These are phyloP conservation scores for Muscicapa adusta DNA, from an alignment of 2,113 vertebrate genomes.

Conservation along the genomic window DNA sequence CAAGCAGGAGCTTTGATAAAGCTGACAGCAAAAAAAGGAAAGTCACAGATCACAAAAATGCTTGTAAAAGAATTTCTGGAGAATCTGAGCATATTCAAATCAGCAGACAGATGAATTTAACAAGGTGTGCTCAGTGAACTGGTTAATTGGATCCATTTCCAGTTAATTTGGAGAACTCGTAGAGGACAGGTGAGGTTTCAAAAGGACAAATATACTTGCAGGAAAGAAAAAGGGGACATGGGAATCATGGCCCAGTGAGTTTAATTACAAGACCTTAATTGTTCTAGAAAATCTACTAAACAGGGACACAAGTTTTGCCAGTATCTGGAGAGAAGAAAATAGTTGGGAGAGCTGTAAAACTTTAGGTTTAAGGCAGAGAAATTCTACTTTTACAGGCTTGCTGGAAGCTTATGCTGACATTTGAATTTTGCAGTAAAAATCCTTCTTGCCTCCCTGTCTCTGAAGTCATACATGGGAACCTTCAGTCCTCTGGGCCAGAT, in stretches of 20 bases:
- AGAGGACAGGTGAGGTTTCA: conserved; percentile 27
- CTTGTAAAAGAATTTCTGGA: conserved; percentile 18
- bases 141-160: conserved; percentile 39
- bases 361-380: neutral
- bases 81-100: conserved; percentile 29
- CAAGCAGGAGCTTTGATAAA: neutral
- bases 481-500: neutral
- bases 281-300: neutral
- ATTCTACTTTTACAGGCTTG: neutral
- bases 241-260: neutral
- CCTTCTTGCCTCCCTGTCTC: neutral
- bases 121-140: conserved; percentile 20
- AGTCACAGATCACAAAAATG: neutral
- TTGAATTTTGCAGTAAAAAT: neutral
- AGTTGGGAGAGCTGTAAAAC: neutral
- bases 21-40: neutral
- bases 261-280: conserved; percentile 26
- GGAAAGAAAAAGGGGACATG: neutral
- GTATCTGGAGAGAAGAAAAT: neutral
- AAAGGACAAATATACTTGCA: conserved; percentile 18
- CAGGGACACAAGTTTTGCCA: neutral
- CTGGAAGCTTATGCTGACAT: neutral
- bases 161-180: conserved; percentile 6
- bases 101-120: conserved; percentile 2
- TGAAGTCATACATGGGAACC: neutral